Base-by-base conservation (phyloP, 35 echinoderm and acorn worm species). In the Ptychodera flava region DNA sequence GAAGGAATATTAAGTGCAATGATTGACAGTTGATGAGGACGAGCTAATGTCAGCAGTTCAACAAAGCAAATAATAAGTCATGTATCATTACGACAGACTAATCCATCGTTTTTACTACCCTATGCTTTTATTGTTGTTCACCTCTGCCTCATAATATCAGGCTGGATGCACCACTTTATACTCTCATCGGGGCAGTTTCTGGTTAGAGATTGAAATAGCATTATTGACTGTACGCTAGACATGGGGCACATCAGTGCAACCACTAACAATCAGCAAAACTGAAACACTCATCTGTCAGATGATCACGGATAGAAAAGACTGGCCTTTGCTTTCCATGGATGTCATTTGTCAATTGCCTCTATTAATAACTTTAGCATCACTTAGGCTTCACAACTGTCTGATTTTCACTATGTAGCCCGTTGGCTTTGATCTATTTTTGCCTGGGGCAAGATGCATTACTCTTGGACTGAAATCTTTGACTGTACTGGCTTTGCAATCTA, bases 21-120 rank as follows among this genome's bases (percentile, higher is more conserved):
- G 45, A 64, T 64, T 64, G 45, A 22, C 45, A 64, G 45, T 6
- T 64, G 45, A 64, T 64, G 45, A 64, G 22, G 45, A 64, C 45
- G 22, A 64, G 45, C 45, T 64, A 64, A 64, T 64, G 45, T 64
- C 45, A 64, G 45, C 45, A 64, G 45, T 64, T 64, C 45, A 64
- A 64, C 45, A 64, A 64, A 64, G 45, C 45, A 64, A 64, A 64
- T 64, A 64, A 64, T 64, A 64, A 64, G 45, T 64, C 45, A 64
- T 64, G 45, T 64, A 64, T 64, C 45, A 64, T 64, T 64, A 64
- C 22, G 45, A 64, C 45, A 64, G 45, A 12, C 22, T 64, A 64
- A 64, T 64, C 45, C 45, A 64, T 64, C 6, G 45, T 6, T 64
- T 64, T 64, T 64, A 64, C 45, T 64, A 22, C 45, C 45, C 45